These are phyloP conservation scores for Sporophila hypoxantha DNA, from an alignment of 2,113 vertebrate genomes.

Conservation along the genomic window DNA sequence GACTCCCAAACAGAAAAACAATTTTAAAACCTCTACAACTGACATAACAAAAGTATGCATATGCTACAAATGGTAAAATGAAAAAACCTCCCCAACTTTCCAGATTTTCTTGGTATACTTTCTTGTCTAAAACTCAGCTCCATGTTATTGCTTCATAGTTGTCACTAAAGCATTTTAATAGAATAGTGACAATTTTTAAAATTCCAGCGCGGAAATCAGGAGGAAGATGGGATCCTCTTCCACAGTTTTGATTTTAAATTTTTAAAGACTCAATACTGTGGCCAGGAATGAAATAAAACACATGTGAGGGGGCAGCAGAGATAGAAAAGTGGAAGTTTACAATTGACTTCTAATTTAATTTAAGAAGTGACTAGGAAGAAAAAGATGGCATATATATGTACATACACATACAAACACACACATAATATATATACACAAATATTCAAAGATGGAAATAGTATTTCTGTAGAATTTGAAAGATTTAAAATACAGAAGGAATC, in stretches of 20 bases:
- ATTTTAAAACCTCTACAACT: background rate
- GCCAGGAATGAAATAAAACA: background rate
- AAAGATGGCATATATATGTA: background rate
- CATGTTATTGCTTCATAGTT: background rate
- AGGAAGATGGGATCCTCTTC: background rate
- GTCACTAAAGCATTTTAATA: background rate
- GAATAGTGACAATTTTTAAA: background rate
- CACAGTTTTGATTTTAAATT: background rate
- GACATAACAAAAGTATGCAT: background rate
- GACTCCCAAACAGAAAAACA: background rate
- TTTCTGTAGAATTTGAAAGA: background rate
- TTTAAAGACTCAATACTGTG: background rate
- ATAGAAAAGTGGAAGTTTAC: background rate
- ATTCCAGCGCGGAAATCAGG: background rate
- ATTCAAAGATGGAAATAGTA: background rate
- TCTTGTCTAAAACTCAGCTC: slow-evolving; percentile 27
- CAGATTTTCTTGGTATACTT: background rate
- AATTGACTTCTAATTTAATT: background rate
- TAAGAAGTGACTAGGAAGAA: background rate
- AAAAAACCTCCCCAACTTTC: background rate
- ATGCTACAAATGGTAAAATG: background rate
- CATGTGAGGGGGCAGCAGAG: background rate
- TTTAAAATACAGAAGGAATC: background rate
- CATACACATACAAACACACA: background rate
- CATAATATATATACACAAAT: background rate